Base-by-base conservation (phyloP, 2,113 vertebrate species). In the Calypte anna region DNA sequence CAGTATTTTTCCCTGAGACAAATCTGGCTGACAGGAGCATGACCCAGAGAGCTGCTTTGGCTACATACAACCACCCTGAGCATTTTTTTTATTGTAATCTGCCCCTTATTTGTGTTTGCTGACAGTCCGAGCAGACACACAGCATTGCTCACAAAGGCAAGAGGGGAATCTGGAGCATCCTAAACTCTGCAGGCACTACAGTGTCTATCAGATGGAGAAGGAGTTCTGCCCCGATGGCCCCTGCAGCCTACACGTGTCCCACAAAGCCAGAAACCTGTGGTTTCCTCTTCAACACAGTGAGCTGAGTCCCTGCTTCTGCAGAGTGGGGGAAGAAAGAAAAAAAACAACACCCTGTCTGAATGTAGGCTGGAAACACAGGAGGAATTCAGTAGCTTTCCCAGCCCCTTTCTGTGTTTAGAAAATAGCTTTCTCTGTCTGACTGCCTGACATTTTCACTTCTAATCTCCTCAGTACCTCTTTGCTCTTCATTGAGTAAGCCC, bases 1-100 rank as follows among this genome's bases (percentile, higher is more conserved):
- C 59, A 20, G 43, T 7, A 9, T 23, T 3, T 36, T 59, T 48
- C 67, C 14, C 27, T 0, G 57, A 44, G 44, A 59, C 1, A 0
- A 55, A 50, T 24, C 7, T 23, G 3, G 51, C 69, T 89, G 81
- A 59, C 55, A 68, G 53, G 24, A 66, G 5, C 4, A 59, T 1
- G 8, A 46, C 74, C 59, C 36, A 31, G 31, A 83, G 72, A 70
- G 66, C 57, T 79, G 94, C 90, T 91, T 91, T 50, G 96, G 76
- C 82, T 95, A 75, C 12, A 66, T 80, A 91, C 91, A 87, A 14
- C 3, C 1, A 59, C 48, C 22, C 55, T 33, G 70, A 80, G 59
- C 44, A 77, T 86, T 89, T 95, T 40, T 38, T 74, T 80, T 43
- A 63, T 57, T 79, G 64, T 67, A 63, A 82, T 44, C 61, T 64